A percentile compares a stretch with the other conserved stretches of the same genome.
Conservation (phyloP, 2,888 invertebrate genomes). For the Phyllotreta striolata region DNA sequence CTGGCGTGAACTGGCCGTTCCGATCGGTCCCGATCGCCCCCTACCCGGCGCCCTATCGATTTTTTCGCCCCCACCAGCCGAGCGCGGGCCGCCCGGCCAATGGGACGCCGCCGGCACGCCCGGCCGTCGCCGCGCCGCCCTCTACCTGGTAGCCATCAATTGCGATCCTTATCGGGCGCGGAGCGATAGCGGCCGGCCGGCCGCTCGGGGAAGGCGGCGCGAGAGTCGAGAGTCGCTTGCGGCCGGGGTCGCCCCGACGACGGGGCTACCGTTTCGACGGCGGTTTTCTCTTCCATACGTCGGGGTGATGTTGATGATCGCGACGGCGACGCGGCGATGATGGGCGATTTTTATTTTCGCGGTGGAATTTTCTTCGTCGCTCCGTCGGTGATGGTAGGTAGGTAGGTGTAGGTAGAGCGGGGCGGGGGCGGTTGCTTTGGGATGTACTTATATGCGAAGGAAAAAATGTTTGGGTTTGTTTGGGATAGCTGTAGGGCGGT, state of each 20-base stretch:
- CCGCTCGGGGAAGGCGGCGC: slow-evolving; percentile 46
- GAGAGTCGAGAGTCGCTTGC: slow-evolving; percentile 45
- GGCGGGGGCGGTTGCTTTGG: too few relatives aligned
- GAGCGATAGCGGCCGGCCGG: slow-evolving; percentile 40
- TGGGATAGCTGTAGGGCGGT: too few relatives aligned
- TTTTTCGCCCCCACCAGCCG: slow-evolving; percentile 47
- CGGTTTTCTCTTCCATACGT: slow-evolving; percentile 38
- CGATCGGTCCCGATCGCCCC: slow-evolving; percentile 49
- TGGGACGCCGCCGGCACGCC: slow-evolving; percentile 50
- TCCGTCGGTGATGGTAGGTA: too few relatives aligned
- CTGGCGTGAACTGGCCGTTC: slow-evolving; percentile 50
- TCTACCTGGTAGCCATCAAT: slow-evolving; percentile 61
- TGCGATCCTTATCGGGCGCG: slow-evolving; percentile 58
- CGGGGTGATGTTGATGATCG: too few relatives aligned
- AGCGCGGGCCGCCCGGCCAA: slow-evolving; percentile 48
- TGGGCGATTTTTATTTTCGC: slow-evolving; percentile 34
- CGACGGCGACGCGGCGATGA: slow-evolving; percentile 19
- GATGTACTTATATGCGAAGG: too few relatives aligned
- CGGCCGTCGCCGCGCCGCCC: slow-evolving; percentile 49
- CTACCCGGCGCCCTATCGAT: slow-evolving; percentile 56
- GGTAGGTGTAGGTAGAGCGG: too few relatives aligned
- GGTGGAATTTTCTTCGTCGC: too few relatives aligned
- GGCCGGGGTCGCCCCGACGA: slow-evolving; percentile 41
- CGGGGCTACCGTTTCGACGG: slow-evolving; percentile 42
- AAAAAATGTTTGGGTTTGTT: too few relatives aligned